A percentile compares a stretch with the other conserved stretches of the same genome.
Conservation (phyloP, 2,113 vertebrate species). For the Haemorhous mexicanus region DNA sequence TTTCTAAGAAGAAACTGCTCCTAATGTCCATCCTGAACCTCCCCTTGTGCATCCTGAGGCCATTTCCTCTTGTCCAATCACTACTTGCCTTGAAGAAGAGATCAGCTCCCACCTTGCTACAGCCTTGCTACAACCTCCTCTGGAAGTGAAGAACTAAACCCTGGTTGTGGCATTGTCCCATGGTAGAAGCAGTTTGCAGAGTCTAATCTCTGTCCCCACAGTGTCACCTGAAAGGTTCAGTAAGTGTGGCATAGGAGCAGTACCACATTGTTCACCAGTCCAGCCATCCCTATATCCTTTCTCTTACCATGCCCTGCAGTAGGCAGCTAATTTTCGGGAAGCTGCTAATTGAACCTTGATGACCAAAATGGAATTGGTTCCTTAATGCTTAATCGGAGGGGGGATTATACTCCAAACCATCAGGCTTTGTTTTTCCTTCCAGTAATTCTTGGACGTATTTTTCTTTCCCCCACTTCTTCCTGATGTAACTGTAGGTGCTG, state of each 20-base stretch:
- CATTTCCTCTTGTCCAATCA: background rate
- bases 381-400: background rate
- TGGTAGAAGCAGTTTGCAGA: background rate
- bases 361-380: background rate
- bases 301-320: background rate
- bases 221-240: background rate
- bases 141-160: background rate
- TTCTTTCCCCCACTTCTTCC: background rate
- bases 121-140: background rate
- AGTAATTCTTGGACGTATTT: background rate
- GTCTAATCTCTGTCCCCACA: background rate
- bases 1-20: background rate
- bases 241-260: background rate
- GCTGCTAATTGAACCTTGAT: background rate
- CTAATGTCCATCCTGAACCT: background rate
- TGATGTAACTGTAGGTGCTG: conserved; percentile 7
- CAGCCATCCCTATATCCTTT: background rate
- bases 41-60: background rate
- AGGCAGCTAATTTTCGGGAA: background rate
- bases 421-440: background rate
- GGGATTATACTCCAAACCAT: background rate
- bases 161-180: background rate
- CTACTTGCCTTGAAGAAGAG: background rate
- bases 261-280: background rate
- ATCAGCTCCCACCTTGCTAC: background rate